phyloP scores from a whole-genome alignment of 2,888 invertebrate species.

The Drosophila putrida region DNA sequence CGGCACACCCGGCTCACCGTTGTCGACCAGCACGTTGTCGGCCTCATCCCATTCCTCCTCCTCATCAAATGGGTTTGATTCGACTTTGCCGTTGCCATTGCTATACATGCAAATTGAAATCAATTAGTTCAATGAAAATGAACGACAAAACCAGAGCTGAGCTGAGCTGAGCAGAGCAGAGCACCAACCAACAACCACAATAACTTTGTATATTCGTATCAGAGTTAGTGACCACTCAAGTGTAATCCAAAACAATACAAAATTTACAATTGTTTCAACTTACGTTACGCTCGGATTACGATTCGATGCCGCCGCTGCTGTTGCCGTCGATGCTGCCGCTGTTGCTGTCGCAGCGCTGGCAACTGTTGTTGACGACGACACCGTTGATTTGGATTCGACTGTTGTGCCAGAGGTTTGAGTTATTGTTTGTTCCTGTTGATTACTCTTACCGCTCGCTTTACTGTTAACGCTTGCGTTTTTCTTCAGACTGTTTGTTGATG shows the following conservation, averaged over 20 bases:
- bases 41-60: constrained; percentile 90
- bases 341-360: constrained; percentile 65
- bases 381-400: constrained; percentile 84
- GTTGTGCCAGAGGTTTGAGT: constrained; percentile 81
- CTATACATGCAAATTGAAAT: constrained; percentile 84
- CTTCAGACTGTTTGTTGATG: constrained; percentile 86
- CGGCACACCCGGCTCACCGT: constrained; percentile 96
- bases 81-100: constrained; percentile 88
- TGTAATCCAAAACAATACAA: constrained; percentile 62
- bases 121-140: constrained; percentile 80
- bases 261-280: constrained; percentile 81
- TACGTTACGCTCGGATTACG: constrained; percentile 89
- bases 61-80: constrained; percentile 95
- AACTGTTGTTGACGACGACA: constrained; percentile 75
- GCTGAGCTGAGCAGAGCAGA: too few species aligned
- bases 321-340: constrained; percentile 47
- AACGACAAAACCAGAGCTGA: constrained; percentile 43
- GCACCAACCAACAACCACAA: constrained; percentile 1
- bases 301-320: constrained; percentile 85
- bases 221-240: constrained; percentile 45
- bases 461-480: constrained; percentile 77
- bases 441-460: constrained; percentile 75
- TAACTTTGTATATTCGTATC: constrained; percentile 17
- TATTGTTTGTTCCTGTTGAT: constrained; percentile 69
- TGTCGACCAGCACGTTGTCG: constrained; percentile 94